Base-by-base conservation (phyloP, 1,140 invertebrate genomes). In the Bilobella aurantiaca region DNA sequence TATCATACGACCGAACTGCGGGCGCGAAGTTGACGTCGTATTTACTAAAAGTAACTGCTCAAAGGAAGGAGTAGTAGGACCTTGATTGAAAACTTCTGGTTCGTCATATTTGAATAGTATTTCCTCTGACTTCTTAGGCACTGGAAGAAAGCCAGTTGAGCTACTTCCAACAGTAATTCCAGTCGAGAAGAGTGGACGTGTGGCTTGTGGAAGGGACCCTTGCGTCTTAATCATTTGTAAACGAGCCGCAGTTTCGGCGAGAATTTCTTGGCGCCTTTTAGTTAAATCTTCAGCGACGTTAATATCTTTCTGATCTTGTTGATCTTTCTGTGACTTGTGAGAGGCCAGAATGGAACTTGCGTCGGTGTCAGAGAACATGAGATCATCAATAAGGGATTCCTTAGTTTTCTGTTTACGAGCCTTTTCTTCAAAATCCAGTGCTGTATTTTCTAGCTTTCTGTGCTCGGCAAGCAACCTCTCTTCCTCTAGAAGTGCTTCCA, bases 361-460 rank as follows among this genome's bases (percentile, higher is more conserved):
- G 78, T 94, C 85, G 27, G 84, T 85, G 71, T 92, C 88, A 8
- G 91, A 93, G 78, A 90, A 93, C 86, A 94, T 96, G 1, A 97
- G 79, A 75, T 96, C 91, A 79, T 96, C 92, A 69, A 96, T 94
- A 0, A 96, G 78, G 1, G 88, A 88, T 76, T 96, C 91, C 76
- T 93, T 93, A 57, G 90, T 86, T 57, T 86, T 82, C 29, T 89
- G 84, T 76, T 93, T 94, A 56, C 86, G 85, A 73, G 85, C 87
- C 73, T 92, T 92, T 12, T 86, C 82, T 75, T 93, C 87, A 3
- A 82, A 75, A 74, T 91, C 88, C 72, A 85, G 79, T 46, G 81
- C 78, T 0, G 80, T 75, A 5, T 86, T 74, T 75, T 88, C 86
- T 67, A 83, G 76, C 61, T 82, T 79, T 27, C 83, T 77, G 14